Percentiles rank a stretch among this genome's conserved stretches.
phyloP scores from a whole-genome alignment of 2,113 vertebrate species.

The Dasyprocta punctata region DNA sequence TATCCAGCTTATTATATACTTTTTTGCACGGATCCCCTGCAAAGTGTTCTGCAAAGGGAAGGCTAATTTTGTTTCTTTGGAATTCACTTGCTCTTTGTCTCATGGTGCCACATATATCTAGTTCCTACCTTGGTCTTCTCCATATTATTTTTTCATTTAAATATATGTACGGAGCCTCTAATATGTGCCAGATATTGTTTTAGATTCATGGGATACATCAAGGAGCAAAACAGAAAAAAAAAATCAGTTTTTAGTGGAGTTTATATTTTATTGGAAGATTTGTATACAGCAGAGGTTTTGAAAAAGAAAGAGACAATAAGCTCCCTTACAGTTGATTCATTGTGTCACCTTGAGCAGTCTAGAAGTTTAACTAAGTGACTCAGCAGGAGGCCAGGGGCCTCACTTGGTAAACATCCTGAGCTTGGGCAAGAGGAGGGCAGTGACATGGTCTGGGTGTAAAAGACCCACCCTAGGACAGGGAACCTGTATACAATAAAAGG shows the following conservation, averaged over 20 bases:
- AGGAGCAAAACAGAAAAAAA: not conserved
- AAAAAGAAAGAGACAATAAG: not conserved
- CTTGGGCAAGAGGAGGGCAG: not conserved
- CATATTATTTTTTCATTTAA: not conserved
- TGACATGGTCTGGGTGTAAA: not conserved
- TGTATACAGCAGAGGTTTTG: not conserved
- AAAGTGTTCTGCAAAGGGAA: not conserved
- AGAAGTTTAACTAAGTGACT: not conserved
- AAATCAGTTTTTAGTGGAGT: not conserved
- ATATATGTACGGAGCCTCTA: not conserved
- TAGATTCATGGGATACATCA: not conserved
- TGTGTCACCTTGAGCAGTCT: not conserved
- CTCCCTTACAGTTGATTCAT: not conserved
- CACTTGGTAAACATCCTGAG: not conserved
- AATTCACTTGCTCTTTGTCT: not conserved
- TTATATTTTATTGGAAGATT: not conserved
- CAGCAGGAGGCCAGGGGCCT: not conserved
- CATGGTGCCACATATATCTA: too few species aligned
- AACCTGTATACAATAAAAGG: not conserved
- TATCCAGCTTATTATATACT: not conserved
- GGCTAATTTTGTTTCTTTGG: not conserved
- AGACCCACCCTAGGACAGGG: not conserved
- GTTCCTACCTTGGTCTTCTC: not conserved
- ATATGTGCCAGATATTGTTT: not conserved
- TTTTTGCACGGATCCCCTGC: not conserved